phyloP scores from a whole-genome alignment of 2,797 vertebrate genomes.

The Semaprochilodus insignis region DNA sequence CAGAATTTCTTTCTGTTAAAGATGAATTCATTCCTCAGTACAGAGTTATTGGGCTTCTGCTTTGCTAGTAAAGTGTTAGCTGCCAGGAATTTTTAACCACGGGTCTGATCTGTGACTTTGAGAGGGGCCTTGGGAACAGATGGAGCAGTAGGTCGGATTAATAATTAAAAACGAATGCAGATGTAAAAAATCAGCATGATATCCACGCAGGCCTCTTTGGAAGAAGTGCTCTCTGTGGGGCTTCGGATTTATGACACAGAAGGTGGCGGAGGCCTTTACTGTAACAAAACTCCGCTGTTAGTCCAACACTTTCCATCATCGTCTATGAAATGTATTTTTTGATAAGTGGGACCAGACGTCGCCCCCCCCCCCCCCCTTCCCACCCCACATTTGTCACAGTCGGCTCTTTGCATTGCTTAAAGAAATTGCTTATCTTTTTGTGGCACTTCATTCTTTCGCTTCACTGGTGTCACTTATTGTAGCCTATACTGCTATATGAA shows the following conservation, averaged over 20 bases:
- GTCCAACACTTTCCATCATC: too few species aligned
- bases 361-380: too few species aligned
- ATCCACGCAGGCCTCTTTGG: neutral
- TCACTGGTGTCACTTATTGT: too few species aligned
- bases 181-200: constrained; percentile 31
- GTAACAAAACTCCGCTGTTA: neutral
- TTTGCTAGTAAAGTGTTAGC: constrained; percentile 16
- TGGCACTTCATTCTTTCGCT: too few species aligned
- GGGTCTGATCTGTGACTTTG: constrained; percentile 31
- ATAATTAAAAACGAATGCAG: constrained; percentile 40
- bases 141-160: constrained; percentile 31
- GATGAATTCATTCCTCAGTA: neutral
- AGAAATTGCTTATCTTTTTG: too few species aligned
- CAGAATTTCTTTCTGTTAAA: neutral
- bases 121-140: constrained; percentile 35
- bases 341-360: too few species aligned
- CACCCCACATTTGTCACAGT: too few species aligned
- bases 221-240: neutral
- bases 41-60: constrained; percentile 5
- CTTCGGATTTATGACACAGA: neutral
- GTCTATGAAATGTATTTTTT: too few species aligned
- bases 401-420: too few species aligned
- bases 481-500: too few species aligned
- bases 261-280: neutral
- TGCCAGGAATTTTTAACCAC: constrained; percentile 8